Percentiles rank a stretch among this genome's conserved stretches.
phyloP scores from a whole-genome alignment of 1,140 invertebrate species.

The Uloborus diversus region DNA sequence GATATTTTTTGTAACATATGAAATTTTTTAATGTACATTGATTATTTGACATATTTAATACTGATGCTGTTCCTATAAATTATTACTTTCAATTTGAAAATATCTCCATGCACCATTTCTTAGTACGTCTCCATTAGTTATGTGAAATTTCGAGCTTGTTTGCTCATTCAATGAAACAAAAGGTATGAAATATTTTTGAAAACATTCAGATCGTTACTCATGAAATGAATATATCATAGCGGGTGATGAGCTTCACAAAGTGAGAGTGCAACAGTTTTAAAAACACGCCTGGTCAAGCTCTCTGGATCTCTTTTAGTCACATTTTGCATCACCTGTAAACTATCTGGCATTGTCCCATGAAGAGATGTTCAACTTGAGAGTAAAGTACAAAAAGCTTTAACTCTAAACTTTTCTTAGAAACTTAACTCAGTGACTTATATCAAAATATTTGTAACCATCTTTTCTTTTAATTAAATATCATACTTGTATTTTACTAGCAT shows the following conservation, averaged over 20 bases:
- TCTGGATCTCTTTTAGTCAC: conserved; percentile 43
- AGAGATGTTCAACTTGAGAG: conserved; percentile 14
- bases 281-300: conserved; percentile 31
- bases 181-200: too few relatives aligned
- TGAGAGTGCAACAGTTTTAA: neutral
- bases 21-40: too few relatives aligned
- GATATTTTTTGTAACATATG: too few relatives aligned
- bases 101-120: too few relatives aligned
- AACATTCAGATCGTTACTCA: neutral
- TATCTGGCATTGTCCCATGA: conserved; percentile 24
- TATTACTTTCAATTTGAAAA: too few relatives aligned
- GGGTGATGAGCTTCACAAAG: conserved; percentile 49
- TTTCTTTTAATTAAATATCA: neutral
- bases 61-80: too few relatives aligned
- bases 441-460: conserved; percentile 33
- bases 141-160: too few relatives aligned
- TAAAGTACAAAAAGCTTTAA: conserved; percentile 50
- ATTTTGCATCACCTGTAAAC: conserved; percentile 55
- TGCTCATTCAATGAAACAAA: too few relatives aligned
- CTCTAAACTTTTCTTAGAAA: neutral
- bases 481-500: neutral
- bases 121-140: too few relatives aligned
- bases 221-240: neutral
- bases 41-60: too few relatives aligned
- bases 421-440: conserved; percentile 19